Conservation (phyloP, 2,888 invertebrate species). For the Villa cingulata region DNA sequence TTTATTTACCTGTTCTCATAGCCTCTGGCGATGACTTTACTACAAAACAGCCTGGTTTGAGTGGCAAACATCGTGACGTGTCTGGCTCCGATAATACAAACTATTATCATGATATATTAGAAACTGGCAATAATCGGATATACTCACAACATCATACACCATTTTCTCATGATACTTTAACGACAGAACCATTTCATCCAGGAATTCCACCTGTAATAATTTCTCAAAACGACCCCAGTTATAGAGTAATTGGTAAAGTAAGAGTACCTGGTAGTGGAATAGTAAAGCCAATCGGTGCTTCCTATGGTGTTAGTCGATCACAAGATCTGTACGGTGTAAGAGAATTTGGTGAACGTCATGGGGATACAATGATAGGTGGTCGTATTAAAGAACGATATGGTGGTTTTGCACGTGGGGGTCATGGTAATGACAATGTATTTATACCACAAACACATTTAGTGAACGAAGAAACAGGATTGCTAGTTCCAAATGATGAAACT, state of each 20-base stretch:
- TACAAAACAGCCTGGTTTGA: slow-evolving; percentile 16
- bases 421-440: slow-evolving; percentile 27
- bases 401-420: slow-evolving; percentile 21
- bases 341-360: slow-evolving; percentile 25
- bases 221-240: slow-evolving; percentile 10
- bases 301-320: slow-evolving; percentile 17
- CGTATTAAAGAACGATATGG: slow-evolving; percentile 12
- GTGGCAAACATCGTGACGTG: no score
- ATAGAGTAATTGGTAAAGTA: slow-evolving; percentile 11
- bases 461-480: slow-evolving; percentile 28
- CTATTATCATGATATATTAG: neutral
- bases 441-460: slow-evolving; percentile 18
- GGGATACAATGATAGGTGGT: slow-evolving; percentile 24
- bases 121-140: slow-evolving; percentile 13
- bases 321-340: slow-evolving; percentile 27
- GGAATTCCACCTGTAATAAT: slow-evolving; percentile 8
- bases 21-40: slow-evolving; percentile 18
- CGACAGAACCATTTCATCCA: slow-evolving; percentile 19
- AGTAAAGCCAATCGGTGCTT: neutral
- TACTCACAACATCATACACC: neutral
- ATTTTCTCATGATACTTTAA: slow-evolving; percentile 17
- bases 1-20: no score
- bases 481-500: slow-evolving; percentile 34
- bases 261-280: slow-evolving; percentile 5
- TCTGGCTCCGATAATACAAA: no score